Percentiles rank a stretch among this genome's conserved stretches.
phyloP scores from a whole-genome alignment of 2,888 invertebrate genomes.

The Carpatolechia fugitivella region DNA sequence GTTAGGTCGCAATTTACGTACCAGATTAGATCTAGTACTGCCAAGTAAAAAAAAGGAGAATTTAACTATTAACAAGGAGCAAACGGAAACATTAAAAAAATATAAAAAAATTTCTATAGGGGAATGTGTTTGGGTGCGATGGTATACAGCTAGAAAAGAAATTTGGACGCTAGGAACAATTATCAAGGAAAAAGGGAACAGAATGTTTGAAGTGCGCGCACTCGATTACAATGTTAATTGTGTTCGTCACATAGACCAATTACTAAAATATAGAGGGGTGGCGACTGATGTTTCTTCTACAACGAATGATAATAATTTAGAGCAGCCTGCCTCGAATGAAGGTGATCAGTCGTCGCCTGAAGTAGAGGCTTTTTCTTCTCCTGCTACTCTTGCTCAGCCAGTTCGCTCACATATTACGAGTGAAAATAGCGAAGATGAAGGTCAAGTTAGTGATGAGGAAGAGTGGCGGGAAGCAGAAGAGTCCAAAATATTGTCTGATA shows the following conservation, averaged over 20 bases:
- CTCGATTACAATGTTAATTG: neutral
- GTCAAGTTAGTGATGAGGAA: too few species aligned
- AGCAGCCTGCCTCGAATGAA: too few species aligned
- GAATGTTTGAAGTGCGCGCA: constrained; percentile 1
- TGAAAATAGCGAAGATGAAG: too few species aligned
- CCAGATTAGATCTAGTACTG: constrained; percentile 22
- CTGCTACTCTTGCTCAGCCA: too few species aligned
- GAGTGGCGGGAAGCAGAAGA: too few species aligned
- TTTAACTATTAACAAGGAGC: neutral
- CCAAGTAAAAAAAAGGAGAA: neutral
- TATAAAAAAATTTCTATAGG: constrained; percentile 1
- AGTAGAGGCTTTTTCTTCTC: too few species aligned
- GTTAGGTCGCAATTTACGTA: constrained; percentile 25
- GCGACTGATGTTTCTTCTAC: too few species aligned
- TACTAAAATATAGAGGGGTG: neutral
- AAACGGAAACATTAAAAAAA: neutral
- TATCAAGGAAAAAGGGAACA: neutral
- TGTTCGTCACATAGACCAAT: neutral
- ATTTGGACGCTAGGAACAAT: constrained; percentile 12
- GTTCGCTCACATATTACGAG: too few species aligned
- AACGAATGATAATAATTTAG: too few species aligned
- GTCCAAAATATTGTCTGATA: too few species aligned
- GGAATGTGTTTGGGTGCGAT: too few species aligned
- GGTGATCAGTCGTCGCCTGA: too few species aligned
- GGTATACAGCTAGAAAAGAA: constrained; percentile 10